Evolutionary conservation across 2,113 vertebrate genomes (phyloP).

Genomic region (Myiozetetes cayanensis): DNA sequence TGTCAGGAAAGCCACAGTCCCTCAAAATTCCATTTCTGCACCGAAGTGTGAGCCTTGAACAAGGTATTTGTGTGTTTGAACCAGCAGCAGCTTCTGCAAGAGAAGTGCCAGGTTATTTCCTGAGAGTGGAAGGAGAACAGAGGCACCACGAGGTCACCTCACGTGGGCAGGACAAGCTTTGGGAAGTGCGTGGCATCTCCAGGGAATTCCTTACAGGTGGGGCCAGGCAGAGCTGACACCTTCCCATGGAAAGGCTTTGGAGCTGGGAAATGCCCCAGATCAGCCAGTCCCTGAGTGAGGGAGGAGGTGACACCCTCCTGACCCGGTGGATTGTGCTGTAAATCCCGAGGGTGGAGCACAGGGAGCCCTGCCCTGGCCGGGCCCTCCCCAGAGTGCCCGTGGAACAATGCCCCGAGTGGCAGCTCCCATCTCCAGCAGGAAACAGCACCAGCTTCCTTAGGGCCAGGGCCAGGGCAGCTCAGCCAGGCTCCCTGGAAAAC

Average conservation of each 20-base stretch:
- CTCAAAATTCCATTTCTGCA: background rate
- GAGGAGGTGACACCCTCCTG: too few species aligned
- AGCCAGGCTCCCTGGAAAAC: background rate
- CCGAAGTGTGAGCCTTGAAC: background rate
- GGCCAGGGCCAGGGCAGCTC: background rate
- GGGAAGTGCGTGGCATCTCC: background rate
- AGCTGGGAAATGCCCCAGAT: background rate
- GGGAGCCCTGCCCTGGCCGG: background rate
- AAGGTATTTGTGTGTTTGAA: background rate
- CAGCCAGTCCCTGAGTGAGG: background rate
- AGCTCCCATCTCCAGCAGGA: background rate
- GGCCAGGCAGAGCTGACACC: background rate
- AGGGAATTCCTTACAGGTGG: background rate
- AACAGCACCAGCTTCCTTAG: background rate
- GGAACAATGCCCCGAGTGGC: background rate
- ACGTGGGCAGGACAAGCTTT: background rate
- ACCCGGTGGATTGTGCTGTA: background rate
- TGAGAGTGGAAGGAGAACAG: background rate
- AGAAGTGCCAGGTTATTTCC: background rate
- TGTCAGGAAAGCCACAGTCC: background rate
- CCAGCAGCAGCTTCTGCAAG: background rate
- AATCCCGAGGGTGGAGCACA: background rate
- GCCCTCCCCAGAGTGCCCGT: too few species aligned
- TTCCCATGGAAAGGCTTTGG: background rate
- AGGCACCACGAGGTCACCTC: background rate